Evolutionary conservation across 2,113 vertebrate genomes (phyloP).

Genomic region (Thomomys bottae): DNA sequence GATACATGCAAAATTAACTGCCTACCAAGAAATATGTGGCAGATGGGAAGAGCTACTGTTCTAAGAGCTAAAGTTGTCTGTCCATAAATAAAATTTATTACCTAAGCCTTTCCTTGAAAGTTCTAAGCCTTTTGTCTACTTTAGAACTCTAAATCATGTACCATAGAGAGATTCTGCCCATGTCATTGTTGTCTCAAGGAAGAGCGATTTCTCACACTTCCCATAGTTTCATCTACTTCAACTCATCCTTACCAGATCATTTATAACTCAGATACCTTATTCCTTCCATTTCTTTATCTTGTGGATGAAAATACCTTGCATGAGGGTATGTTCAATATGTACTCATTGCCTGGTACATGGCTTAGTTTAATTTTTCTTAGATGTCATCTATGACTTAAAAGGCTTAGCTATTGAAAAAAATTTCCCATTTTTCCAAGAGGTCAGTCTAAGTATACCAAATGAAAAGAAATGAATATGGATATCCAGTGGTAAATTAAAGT

Average conservation of each 20-base stretch:
- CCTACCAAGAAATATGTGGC: fast-evolving
- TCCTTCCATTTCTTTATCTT: not conserved
- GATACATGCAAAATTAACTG: not conserved
- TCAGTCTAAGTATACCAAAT: slow-evolving; percentile 54
- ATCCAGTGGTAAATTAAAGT: slow-evolving; percentile 78
- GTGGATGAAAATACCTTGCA: slow-evolving; percentile 2
- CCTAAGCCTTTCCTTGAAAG: not conserved
- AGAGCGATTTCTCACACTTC: not conserved
- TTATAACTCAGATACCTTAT: slow-evolving; percentile 58
- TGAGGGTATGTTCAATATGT: slow-evolving; percentile 9
- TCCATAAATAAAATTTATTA: no score
- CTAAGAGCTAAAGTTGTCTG: not conserved
- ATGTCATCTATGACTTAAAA: slow-evolving; percentile 74
- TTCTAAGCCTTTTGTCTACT: not conserved
- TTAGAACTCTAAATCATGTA: not conserved
- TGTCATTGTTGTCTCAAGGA: not conserved
- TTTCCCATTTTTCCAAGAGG: slow-evolving; percentile 61
- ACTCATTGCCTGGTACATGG: slow-evolving; percentile 54
- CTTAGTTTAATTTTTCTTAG: no score
- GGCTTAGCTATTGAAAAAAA: slow-evolving; percentile 65
- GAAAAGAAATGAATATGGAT: slow-evolving; percentile 72
- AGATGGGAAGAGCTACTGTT: not conserved
- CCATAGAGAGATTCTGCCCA: not conserved
- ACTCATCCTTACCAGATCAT: not conserved
- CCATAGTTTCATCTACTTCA: not conserved